Evolutionary conservation across 1,140 invertebrate species (phyloP), one percentile per base, ranked within the genome.

Genomic region (Odontomachus brunneus): DNA sequence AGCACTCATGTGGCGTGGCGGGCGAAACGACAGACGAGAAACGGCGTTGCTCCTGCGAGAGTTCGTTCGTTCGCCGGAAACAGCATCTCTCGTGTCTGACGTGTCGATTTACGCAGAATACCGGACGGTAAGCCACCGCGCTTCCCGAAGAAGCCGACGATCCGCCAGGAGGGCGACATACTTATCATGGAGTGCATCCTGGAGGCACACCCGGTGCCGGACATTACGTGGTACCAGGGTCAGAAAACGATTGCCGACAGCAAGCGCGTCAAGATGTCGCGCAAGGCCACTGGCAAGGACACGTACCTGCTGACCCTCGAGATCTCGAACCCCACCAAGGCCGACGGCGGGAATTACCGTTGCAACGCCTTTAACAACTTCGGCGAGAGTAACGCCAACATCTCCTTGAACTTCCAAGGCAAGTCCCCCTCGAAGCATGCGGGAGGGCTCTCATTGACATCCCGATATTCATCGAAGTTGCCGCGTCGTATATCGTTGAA

Each of bases 301-400:
- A 97, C 96, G 53, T 99, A 98, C 93, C 95, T 98, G 87, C 96
- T 99, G 53, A 97, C 97, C 38, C 96, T 99, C 92, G 97, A 98
- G 95, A 98, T 99, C 90, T 96, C 96, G 91, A 98, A 98, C 94
- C 99, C 99, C 33, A 98, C 97, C 71, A 97, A 97, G 91, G 97
- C 97, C 91, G 99, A 99, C 94, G 99, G 98, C 88, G 99, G 99
- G 83, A 98, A 98, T 94, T 99, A 99, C 95, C 96, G 99, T 91
- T 99, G 99, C 95, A 99, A 99, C 94, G 99, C 99, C 82, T 98
- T 98, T 95, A 99, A 99, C 96, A 96, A 97, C 93, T 97, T 97
- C 93, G 99, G 99, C 94, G 99, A 99, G 96, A 99, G 98, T 94
- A 99, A 99, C 96, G 99, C 99, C 88, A 99, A 99, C 95, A 99